Conservation (phyloP, 2,113 vertebrate species). For the Pseudopipra pipra region DNA sequence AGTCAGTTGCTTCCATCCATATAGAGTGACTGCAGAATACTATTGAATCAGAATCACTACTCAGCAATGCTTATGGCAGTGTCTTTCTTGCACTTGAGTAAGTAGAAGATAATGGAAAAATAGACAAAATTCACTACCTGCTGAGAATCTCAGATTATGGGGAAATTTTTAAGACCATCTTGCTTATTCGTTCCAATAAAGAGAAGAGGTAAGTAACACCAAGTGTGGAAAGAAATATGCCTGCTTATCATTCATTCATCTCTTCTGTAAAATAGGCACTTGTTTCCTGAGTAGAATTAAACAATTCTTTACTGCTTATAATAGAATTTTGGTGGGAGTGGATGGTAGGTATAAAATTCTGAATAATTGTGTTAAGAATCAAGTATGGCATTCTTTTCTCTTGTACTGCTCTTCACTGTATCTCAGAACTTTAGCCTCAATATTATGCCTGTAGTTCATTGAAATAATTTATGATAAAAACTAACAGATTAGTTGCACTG, state of each 20-base stretch:
- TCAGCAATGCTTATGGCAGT: neutral
- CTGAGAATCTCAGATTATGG: neutral
- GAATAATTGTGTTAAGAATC: neutral
- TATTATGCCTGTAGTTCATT: neutral
- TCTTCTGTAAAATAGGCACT: neutral
- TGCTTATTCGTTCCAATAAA: neutral
- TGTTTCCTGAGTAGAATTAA: neutral
- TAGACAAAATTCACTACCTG: neutral
- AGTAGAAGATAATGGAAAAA: neutral
- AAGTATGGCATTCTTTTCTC: neutral
- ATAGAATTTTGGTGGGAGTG: neutral
- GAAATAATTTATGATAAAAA: neutral
- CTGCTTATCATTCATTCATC: neutral
- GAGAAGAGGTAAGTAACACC: neutral
- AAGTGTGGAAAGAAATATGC: neutral
- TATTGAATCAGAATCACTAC: neutral
- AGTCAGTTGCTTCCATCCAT: accelerated
- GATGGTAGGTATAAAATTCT: neutral
- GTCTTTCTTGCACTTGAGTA: neutral
- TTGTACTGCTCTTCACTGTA: neutral
- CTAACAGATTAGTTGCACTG: neutral
- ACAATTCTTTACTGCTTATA: neutral
- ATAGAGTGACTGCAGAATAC: neutral
- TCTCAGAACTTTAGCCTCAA: neutral
- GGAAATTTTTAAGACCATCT: neutral